A percentile compares a stretch with the other conserved stretches of the same genome.
Conservation (phyloP, 2,797 vertebrate species). For the Aulostomus chinensis region DNA sequence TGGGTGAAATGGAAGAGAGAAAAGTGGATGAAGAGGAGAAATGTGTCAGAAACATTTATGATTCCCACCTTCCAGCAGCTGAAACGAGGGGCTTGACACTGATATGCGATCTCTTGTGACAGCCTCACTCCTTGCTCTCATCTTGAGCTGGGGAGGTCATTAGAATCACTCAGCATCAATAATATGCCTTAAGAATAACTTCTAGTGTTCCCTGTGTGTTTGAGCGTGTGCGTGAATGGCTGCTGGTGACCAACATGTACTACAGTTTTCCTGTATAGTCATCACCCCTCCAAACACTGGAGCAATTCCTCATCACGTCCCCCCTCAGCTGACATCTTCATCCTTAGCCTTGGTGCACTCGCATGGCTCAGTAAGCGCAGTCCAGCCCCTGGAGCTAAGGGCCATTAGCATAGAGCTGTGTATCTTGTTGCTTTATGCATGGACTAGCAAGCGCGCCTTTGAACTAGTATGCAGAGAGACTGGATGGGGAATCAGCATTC, state of each 20-base stretch:
- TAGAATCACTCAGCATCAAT: conserved; percentile 71
- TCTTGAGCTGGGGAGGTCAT: conserved; percentile 36
- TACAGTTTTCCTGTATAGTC: not conserved
- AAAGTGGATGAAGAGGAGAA: conserved; percentile 4
- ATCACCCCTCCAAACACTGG: conserved; percentile 6
- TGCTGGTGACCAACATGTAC: conserved; percentile 7
- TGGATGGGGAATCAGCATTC: conserved; percentile 63
- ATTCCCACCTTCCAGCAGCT: conserved; percentile 12
- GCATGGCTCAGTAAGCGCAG: conserved; percentile 51
- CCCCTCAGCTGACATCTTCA: conserved; percentile 38
- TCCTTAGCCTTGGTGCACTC: conserved; percentile 25
- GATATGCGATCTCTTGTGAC: conserved; percentile 55
- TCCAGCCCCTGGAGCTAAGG: conserved; percentile 32
- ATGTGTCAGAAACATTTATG: conserved; percentile 14
- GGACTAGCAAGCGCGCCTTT: conserved; percentile 58
- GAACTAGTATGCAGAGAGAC: conserved; percentile 56
- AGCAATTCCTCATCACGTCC: conserved; percentile 32
- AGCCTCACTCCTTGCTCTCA: conserved; percentile 29
- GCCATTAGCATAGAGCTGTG: conserved; percentile 65
- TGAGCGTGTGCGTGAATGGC: not conserved
- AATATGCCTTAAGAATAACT: conserved; percentile 15
- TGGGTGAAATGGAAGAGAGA: not conserved
- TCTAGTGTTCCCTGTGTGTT: conserved; percentile 20
- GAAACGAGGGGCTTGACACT: conserved; percentile 6
- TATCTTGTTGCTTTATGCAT: conserved; percentile 62